These are phyloP conservation scores for Sabatieria punctata DNA, from an alignment of 2,888 invertebrate species.

Conservation along the genomic window DNA sequence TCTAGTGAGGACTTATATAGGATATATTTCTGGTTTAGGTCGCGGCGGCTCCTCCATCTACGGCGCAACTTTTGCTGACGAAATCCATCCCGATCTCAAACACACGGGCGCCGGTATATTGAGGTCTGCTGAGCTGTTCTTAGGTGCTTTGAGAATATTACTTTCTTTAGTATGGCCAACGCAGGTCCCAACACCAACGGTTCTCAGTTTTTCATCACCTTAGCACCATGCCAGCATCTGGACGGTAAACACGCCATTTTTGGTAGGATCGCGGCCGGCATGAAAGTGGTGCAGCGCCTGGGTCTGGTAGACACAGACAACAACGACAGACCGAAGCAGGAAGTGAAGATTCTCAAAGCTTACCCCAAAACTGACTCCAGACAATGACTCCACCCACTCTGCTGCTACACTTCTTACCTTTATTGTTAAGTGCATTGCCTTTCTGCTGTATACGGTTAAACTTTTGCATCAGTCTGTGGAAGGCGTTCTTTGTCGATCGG, in stretches of 20 bases:
- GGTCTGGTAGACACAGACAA: slow-evolving; percentile 81
- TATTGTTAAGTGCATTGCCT: too few species aligned
- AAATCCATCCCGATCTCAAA: slow-evolving; percentile 77
- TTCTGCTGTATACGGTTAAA: too few species aligned
- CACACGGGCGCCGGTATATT: slow-evolving; percentile 80
- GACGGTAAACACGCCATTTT: slow-evolving; percentile 96
- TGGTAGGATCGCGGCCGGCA: slow-evolving; percentile 39
- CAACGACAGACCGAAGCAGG: slow-evolving; percentile 71
- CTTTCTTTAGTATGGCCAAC: slow-evolving; percentile 99
- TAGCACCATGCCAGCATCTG: slow-evolving; percentile 91
- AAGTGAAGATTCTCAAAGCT: slow-evolving; percentile 40
- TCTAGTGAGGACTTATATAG: background rate
- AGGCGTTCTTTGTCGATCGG: too few species aligned
- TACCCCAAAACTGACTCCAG: slow-evolving; percentile 6
- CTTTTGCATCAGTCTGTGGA: too few species aligned
- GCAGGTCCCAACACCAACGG: slow-evolving; percentile 91
- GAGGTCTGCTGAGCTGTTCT: too few species aligned
- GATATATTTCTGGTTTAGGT: slow-evolving; percentile 34
- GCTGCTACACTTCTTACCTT: too few species aligned
- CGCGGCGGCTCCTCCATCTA: slow-evolving; percentile 92
- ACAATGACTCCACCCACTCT: too few species aligned
- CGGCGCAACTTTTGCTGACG: slow-evolving; percentile 82
- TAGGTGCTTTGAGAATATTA: too few species aligned
- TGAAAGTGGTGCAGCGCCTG: slow-evolving; percentile 64
- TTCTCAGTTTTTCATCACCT: slow-evolving; percentile 91